Percentiles rank a stretch among this genome's conserved stretches.
phyloP scores from a whole-genome alignment of 2,888 invertebrate species.

The Hedya salicella region DNA sequence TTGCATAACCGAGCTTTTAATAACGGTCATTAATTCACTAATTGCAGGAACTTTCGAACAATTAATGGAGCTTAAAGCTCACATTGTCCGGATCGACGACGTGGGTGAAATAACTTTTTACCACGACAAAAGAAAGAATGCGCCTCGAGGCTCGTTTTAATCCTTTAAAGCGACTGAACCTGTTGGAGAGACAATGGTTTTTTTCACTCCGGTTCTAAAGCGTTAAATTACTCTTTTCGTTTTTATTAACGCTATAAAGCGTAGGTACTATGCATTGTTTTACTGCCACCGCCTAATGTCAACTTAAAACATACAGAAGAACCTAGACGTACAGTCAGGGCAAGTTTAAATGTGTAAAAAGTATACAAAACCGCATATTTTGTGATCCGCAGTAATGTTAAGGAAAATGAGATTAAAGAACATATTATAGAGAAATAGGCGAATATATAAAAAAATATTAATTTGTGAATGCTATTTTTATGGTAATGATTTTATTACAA shows the following conservation, averaged over 20 bases:
- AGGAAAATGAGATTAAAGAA: no score
- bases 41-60: conserved; percentile 40
- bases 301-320: no score
- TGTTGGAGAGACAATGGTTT: conserved; percentile 63
- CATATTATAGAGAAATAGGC: no score
- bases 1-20: conserved; percentile 10
- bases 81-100: conserved; percentile 28
- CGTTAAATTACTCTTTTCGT: conserved; percentile 17
- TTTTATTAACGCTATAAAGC: conserved; percentile 2
- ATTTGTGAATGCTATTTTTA: no score
- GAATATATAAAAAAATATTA: no score
- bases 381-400: no score
- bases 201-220: conserved; percentile 45
- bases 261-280: background rate
- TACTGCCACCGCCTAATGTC: background rate
- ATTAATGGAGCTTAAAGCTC: conserved; percentile 40
- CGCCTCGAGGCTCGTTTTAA: conserved; percentile 57
- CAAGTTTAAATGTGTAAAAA: no score
- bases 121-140: conserved; percentile 62
- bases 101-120: conserved; percentile 45
- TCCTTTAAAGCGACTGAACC: conserved; percentile 58
- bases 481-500: no score
- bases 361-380: no score
- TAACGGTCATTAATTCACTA: conserved; percentile 36
- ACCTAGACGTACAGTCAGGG: no score